phyloP scores from a whole-genome alignment of 2,797 vertebrate genomes.

The Semaprochilodus insignis region DNA sequence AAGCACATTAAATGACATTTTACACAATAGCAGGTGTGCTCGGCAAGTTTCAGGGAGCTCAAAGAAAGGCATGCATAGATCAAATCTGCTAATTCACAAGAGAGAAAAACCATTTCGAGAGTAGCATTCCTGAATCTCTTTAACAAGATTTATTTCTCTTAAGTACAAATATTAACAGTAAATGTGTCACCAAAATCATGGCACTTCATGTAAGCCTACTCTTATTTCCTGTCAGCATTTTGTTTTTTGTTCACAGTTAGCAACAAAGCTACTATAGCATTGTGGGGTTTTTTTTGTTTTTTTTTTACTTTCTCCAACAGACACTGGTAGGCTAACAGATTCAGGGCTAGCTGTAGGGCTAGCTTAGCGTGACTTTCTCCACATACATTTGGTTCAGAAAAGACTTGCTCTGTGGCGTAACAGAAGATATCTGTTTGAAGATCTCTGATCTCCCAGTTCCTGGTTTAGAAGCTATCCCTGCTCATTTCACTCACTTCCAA shows the following conservation, averaged over 20 bases:
- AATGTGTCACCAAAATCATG: constrained; percentile 31
- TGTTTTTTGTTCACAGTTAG: neutral
- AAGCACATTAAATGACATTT: constrained; percentile 63
- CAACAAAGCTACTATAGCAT: neutral
- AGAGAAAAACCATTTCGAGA: constrained; percentile 53
- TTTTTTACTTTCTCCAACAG: neutral
- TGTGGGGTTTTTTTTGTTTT: too few relatives aligned
- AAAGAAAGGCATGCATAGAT: constrained; percentile 79
- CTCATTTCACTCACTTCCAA: neutral
- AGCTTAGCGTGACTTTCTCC: neutral
- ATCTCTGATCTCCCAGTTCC: neutral
- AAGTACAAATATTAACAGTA: constrained; percentile 57
- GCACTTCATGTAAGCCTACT: constrained; percentile 23
- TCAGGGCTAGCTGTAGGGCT: constrained; percentile 2
- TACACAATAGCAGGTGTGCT: constrained; percentile 65
- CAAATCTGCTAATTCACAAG: constrained; percentile 72
- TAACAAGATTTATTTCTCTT: constrained; percentile 42
- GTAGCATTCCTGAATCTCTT: constrained; percentile 49
- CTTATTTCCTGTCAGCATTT: neutral
- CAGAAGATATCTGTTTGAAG: neutral
- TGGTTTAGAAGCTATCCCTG: neutral
- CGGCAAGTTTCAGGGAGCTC: constrained; percentile 64
- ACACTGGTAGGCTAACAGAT: neutral
- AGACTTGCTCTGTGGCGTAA: neutral
- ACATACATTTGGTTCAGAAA: constrained; percentile 1